Conservation (phyloP, 2,888 invertebrate species). For the Morpho helenor region DNA sequence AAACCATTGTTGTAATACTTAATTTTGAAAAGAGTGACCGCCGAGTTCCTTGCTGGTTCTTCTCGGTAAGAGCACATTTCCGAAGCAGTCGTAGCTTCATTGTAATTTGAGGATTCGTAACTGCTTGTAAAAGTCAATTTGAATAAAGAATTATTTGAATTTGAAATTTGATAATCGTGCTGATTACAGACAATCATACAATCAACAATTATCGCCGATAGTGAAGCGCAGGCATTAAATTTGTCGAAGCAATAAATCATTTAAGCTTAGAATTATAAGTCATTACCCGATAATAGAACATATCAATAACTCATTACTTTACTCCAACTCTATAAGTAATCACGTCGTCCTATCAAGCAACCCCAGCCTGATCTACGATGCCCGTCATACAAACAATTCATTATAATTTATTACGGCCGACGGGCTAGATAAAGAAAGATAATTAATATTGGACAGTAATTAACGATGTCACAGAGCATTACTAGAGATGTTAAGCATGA, state of each 20-base stretch:
- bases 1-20: no score
- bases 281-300: constrained; percentile 7
- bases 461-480: constrained; percentile 46
- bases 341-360: neutral
- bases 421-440: constrained; percentile 35
- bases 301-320: constrained; percentile 19
- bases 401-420: constrained; percentile 20
- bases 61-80: no score
- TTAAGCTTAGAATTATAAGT: neutral
- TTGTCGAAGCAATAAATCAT: neutral
- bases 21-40: no score
- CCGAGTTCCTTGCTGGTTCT: no score
- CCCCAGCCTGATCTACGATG: constrained; percentile 11
- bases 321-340: constrained; percentile 1
- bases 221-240: no score
- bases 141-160: no score
- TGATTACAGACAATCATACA: no score
- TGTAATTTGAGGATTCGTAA: no score
- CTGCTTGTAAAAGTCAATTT: no score
- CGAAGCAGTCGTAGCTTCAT: no score
- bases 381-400: constrained; percentile 12
- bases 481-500: constrained; percentile 36
- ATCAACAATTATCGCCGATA: no score
- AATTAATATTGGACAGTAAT: constrained; percentile 48
- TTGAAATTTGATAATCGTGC: no score